Percentiles rank a stretch among this genome's conserved stretches.
phyloP scores from a whole-genome alignment of 1,140 invertebrate genomes.

The Zaprionus kolodkinae region DNA sequence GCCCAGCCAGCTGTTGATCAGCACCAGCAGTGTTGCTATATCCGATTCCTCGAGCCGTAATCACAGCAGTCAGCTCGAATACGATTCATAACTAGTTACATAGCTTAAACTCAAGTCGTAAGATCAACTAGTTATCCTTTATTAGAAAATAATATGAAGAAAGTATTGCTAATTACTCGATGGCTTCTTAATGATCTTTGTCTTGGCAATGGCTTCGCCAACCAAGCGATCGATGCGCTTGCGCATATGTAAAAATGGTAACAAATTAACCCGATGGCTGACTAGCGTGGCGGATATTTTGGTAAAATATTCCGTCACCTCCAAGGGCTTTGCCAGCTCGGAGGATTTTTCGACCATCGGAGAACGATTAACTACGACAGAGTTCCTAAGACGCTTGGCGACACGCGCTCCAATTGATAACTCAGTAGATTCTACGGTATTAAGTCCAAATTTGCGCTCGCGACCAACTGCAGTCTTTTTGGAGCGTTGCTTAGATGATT shows the following conservation, averaged over 20 bases:
- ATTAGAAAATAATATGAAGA: not conserved
- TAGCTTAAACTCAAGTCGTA: not conserved
- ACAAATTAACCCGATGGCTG: constrained; percentile 12
- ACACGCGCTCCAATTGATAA: constrained; percentile 34
- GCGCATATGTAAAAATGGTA: constrained; percentile 16
- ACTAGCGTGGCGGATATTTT: constrained; percentile 27
- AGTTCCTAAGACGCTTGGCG: constrained; percentile 22
- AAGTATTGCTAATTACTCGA: not conserved
- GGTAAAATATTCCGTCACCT: constrained; percentile 31
- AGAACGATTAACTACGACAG: not conserved
- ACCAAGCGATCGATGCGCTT: constrained; percentile 28
- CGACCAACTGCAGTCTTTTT: not conserved
- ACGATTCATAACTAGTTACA: not conserved
- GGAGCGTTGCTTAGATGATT: not conserved
- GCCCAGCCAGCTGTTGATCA: constrained; percentile 61
- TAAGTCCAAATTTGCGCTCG: not conserved
- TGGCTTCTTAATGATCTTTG: not conserved
- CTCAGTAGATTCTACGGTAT: not conserved
- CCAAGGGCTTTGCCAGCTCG: constrained; percentile 17
- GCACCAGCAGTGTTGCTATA: constrained; percentile 67
- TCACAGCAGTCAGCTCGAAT: not conserved
- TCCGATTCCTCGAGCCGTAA: constrained; percentile 46
- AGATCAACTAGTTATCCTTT: not conserved
- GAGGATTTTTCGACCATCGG: constrained; percentile 6
- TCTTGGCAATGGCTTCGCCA: constrained; percentile 13